phyloP scores from a whole-genome alignment of 2,113 vertebrate species.

The Cisticola juncidis region DNA sequence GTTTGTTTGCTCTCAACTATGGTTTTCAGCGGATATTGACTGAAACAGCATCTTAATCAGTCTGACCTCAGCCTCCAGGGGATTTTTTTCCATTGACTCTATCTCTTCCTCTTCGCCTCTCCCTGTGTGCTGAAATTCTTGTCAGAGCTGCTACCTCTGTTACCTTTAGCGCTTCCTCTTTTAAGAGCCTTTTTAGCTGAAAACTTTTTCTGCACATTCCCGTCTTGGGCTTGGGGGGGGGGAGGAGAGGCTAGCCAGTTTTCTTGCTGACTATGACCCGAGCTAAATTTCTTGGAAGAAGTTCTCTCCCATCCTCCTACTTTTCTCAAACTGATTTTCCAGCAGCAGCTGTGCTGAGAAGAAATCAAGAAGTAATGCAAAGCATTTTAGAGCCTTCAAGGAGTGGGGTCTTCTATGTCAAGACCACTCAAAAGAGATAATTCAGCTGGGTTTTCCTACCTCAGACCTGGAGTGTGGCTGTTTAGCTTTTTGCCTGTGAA shows the following conservation, averaged over 20 bases:
- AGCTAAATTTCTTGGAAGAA: background rate
- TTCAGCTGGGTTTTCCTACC: background rate
- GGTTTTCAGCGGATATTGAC: constrained; percentile 36
- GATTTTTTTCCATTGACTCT: constrained; percentile 24
- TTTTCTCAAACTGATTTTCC: background rate
- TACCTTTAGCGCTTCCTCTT: background rate
- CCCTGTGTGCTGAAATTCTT: constrained; percentile 29
- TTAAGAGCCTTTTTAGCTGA: background rate
- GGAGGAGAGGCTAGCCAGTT: background rate
- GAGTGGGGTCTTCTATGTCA: background rate
- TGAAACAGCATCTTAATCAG: constrained; percentile 28
- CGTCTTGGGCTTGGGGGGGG: accelerated
- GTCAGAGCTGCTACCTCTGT: background rate
- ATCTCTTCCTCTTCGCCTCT: background rate
- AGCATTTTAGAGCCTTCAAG: background rate
- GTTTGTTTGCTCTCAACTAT: constrained; percentile 44
- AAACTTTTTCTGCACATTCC: background rate
- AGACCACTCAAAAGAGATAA: background rate
- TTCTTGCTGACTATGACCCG: background rate
- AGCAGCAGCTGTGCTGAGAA: background rate
- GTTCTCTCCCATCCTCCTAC: background rate
- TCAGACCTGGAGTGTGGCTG: background rate
- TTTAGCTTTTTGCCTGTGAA: background rate
- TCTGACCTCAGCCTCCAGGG: constrained; percentile 33
- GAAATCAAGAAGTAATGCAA: background rate